Base-by-base conservation (phyloP, 2,888 invertebrate genomes). In the Morpho deidamia region DNA sequence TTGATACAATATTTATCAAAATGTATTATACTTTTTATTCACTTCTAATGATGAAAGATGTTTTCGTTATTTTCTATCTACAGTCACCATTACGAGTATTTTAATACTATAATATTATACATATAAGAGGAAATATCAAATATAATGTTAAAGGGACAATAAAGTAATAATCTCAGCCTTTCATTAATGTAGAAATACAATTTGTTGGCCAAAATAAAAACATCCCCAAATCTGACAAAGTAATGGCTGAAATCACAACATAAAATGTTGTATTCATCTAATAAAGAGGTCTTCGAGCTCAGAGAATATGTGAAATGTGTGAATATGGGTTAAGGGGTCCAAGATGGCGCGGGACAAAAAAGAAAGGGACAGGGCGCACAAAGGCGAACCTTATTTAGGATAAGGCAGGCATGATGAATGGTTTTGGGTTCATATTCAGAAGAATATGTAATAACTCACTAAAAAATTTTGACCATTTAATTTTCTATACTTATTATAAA, bases 321-420 rank as follows among this genome's bases (percentile, higher is more conserved):
- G 63, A 63, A 61, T 63, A 60, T 59, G 58, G 63, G 57, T 61
- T 58, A 59, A 53, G 54, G 53, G 54, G 59, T 53, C 58, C 61
- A 63, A 62, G 60, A 65, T 65, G 66, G 65, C 58, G 65, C 51
- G 55, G 56, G 57, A 56, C 60, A 65, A 64, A 66, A 64, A 67
- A 59, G 58, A 56, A 60, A 64, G 62, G 65, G 65, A 64, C 60
- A 61, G 58, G 53, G 52, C 44, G 48, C 60, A 66, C 66, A 66
- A 67, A 64, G 61, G 60, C 61, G 61, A 62, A 61, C 65, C 66
- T 66, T 67, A 66, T 64, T 66, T 64, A 64, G 67, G 65, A 65
- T 64, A 63, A 67, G 56, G 61, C 56, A 59, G 53, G 63, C 61
- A 63, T 66, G 64, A 65, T 62, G 66, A 66, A 68, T 65, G 60